phyloP scores from a whole-genome alignment of 2,797 vertebrate species.

The Lutjanus argentimaculatus region DNA sequence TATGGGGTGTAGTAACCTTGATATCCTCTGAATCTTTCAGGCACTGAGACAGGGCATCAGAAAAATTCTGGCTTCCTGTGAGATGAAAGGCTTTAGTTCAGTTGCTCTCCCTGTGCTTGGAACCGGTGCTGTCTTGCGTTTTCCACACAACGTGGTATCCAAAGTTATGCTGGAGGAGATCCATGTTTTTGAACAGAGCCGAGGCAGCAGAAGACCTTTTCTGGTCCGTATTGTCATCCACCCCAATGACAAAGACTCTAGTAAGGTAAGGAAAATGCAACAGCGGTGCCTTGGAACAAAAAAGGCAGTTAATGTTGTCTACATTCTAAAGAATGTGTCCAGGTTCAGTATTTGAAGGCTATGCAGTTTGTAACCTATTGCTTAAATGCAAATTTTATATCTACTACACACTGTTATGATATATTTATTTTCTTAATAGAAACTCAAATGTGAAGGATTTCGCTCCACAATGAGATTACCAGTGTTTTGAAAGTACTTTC shows the following conservation, averaged over 20 bases:
- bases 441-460: not conserved
- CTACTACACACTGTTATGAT: too few species aligned
- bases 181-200: slow-evolving; percentile 40
- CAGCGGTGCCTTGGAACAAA: not conserved
- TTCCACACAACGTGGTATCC: slow-evolving; percentile 59
- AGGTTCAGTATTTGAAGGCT: not conserved
- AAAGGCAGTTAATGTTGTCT: not conserved
- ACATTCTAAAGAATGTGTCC: not conserved
- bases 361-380: not conserved
- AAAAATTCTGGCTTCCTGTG: slow-evolving; percentile 60
- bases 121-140: slow-evolving; percentile 60
- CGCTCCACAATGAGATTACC: too few species aligned
- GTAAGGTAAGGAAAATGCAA: slow-evolving; percentile 61
- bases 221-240: slow-evolving; percentile 71
- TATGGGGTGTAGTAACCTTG: not conserved
- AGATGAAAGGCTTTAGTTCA: slow-evolving; percentile 53
- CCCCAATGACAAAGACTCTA: slow-evolving; percentile 65
- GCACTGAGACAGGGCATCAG: slow-evolving; percentile 60
- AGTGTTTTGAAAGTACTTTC: too few species aligned
- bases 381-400: not conserved
- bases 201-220: slow-evolving; percentile 28
- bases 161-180: slow-evolving; percentile 71
- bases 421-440: not conserved
- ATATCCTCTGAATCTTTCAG: slow-evolving; percentile 50
- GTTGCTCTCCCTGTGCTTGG: slow-evolving; percentile 78